Base-by-base conservation (phyloP, 2,113 vertebrate species). In the Corvus moneduloides region DNA sequence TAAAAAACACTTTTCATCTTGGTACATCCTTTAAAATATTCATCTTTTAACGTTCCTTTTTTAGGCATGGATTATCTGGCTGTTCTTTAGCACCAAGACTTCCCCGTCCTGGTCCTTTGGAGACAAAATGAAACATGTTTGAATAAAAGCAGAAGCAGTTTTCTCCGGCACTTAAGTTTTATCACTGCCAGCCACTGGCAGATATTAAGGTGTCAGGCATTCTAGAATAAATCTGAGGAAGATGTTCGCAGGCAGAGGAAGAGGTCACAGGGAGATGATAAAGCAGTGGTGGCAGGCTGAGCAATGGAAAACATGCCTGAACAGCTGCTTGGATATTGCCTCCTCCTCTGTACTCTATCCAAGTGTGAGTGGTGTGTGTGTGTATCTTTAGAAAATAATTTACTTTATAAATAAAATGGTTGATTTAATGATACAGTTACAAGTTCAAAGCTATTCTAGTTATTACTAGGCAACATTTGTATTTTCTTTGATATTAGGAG, bases 351-450 rank as follows among this genome's bases (percentile, higher is more conserved):
- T 43, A 3, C 10, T 5, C 0, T 14, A 6, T 10, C 30, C 2
- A 0, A 30, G 16, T 15, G 32, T 2, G 0, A 3, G 14, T 9
- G 16, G 5, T 16, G 5, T 7, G 2, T 10, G 10, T 44, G 39
- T 41, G 39, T 41, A 41, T 32, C 28, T 46, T 24, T 55, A 32
- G 52, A 74, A 92, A 83, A 76, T 28, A 32, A 46, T n/a, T 17
- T 27, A 18, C 9, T 55, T 82, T 20, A 37, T 52, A 11, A 74
- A 81, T 80, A 30, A 18, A 84, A 44, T 49, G 0, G 52, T 55
- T 74, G 20, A 18, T 68, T 46, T 41, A 39, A n/a, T 52, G 13
- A 46, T 41, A 27, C 15, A 35, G 21, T 26, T 72, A 73, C 37
- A 81, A 82, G 84, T 58, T 21, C 16, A 94, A 74, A 79, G 27